Evolutionary conservation across 2,888 invertebrate species (phyloP).

Genomic region (Eupelmus urozonus): DNA sequence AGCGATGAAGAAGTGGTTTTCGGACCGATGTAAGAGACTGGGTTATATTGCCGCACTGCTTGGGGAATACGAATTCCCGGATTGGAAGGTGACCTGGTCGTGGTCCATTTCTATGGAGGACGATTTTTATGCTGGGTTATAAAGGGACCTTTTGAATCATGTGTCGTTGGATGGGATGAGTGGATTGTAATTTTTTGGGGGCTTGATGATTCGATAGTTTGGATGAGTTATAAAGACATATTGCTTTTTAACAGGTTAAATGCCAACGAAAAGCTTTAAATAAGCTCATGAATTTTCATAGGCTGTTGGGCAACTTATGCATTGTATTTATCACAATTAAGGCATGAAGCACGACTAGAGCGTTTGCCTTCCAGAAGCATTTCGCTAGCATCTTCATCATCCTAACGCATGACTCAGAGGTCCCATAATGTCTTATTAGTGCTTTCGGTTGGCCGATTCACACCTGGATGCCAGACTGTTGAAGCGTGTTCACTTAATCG

Average conservation of each 20-base stretch:
- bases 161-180: too few relatives aligned
- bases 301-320: neutral
- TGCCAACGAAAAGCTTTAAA: neutral
- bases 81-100: too few relatives aligned
- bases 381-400: conserved; percentile 16
- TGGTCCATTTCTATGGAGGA: too few relatives aligned
- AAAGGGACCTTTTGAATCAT: too few relatives aligned
- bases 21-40: neutral
- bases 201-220: too few relatives aligned
- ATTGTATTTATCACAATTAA: conserved; percentile 8
- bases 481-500: neutral
- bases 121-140: too few relatives aligned
- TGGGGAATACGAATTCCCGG: neutral
- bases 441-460: conserved; percentile 24
- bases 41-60: neutral
- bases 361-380: conserved; percentile 8
- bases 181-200: too few relatives aligned
- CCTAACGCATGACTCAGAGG: conserved; percentile 12
- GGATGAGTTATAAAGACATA: too few relatives aligned
- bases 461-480: neutral
- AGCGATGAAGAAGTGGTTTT: neutral
- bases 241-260: too few relatives aligned
- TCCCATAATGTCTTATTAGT: conserved; percentile 35
- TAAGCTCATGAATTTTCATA: neutral
- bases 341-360: neutral